Evolutionary conservation across 2,113 vertebrate species (phyloP).

Genomic region (Plestiodon gilberti): DNA sequence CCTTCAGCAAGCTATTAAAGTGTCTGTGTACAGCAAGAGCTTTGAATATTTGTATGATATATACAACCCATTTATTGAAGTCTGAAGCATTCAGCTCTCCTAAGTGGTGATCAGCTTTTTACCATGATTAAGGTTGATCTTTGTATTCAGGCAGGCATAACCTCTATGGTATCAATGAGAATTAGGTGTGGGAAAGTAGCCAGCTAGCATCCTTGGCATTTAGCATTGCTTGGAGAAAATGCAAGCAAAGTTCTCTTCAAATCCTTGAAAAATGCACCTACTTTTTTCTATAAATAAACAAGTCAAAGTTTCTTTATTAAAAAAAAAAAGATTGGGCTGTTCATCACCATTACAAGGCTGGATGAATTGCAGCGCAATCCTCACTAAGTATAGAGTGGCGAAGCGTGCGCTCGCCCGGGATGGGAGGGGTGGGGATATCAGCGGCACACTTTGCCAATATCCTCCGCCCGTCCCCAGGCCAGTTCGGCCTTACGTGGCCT

Average conservation of each 20-base stretch:
- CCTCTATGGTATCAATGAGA: not conserved
- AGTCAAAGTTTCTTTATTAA: not conserved
- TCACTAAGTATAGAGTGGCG: no score
- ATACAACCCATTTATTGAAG: not conserved
- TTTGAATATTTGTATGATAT: not conserved
- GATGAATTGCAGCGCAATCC: no score
- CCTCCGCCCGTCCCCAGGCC: no score
- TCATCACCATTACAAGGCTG: no score
- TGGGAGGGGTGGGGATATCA: no score
- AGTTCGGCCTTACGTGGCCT: no score
- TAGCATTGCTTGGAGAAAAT: not conserved
- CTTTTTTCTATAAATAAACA: not conserved
- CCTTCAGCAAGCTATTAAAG: not conserved
- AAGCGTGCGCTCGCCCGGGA: no score
- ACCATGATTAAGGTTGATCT: not conserved
- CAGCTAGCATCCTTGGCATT: conserved; percentile 7
- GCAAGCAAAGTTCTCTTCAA: not conserved
- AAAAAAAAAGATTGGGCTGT: no score
- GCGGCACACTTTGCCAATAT: no score
- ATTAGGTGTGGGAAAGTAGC: not conserved
- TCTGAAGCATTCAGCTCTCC: not conserved
- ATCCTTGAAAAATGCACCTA: not conserved
- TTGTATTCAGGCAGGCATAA: not conserved
- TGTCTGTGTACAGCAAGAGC: not conserved
- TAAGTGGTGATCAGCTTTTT: not conserved